Evolutionary conservation across 2,888 invertebrate species (phyloP).

Genomic region (Bhutanitis thaidina): DNA sequence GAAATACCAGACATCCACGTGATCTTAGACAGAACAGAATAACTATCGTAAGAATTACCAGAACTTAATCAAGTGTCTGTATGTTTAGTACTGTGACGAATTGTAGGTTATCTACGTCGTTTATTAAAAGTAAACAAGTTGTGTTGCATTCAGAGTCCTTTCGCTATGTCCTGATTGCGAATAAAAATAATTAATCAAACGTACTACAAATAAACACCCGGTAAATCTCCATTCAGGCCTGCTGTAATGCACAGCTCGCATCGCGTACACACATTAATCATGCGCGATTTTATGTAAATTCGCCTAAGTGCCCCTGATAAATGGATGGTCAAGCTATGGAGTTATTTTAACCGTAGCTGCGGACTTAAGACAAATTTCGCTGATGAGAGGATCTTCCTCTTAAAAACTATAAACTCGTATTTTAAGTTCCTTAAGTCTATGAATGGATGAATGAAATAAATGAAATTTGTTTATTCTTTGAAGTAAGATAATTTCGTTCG

Average conservation of each 20-base stretch:
- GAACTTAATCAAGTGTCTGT: too few relatives aligned
- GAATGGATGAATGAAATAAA: too few relatives aligned
- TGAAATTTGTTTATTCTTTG: too few relatives aligned
- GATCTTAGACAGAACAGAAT: too few relatives aligned
- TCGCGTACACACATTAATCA: constrained; percentile 65
- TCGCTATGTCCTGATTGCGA: background rate
- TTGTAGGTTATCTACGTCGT: background rate
- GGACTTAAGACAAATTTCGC: constrained; percentile 25
- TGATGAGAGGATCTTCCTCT: too few relatives aligned
- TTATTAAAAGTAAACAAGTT: background rate
- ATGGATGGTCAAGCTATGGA: constrained; percentile 63
- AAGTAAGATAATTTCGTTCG: too few relatives aligned
- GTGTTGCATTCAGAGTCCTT: background rate
- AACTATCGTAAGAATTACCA: too few relatives aligned
- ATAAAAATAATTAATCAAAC: constrained; percentile 40
- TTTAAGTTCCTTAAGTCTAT: too few relatives aligned
- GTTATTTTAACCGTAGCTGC: constrained; percentile 21
- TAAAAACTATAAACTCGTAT: too few relatives aligned
- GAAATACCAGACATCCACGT: too few relatives aligned
- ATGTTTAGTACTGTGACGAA: too few relatives aligned
- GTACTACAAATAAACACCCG: constrained; percentile 32
- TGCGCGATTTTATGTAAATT: constrained; percentile 71
- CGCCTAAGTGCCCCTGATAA: constrained; percentile 70
- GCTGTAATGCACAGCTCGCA: constrained; percentile 25
- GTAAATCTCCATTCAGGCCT: constrained; percentile 32